Evolutionary conservation across 2,113 vertebrate genomes (phyloP), one percentile per base, ranked within the genome.

Genomic region (Leucosticte australis): DNA sequence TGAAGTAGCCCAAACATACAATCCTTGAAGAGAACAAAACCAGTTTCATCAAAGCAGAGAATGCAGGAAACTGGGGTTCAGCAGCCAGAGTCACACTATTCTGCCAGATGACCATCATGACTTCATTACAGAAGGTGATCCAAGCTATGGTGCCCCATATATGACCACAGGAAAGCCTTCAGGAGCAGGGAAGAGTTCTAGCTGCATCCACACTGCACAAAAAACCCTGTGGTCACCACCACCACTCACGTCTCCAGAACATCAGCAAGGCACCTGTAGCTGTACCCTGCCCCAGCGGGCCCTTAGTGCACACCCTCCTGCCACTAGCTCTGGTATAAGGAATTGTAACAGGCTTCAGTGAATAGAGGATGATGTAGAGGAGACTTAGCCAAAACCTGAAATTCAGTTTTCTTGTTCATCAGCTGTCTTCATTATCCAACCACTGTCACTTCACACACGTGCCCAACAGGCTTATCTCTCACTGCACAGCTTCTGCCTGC

Each of bases 31-130:
- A 74, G 27, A 89, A 87, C 10, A 84, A 44, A 74, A 67, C 10
- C 37, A 64, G 9, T 47, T 82, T 28, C 67, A 15, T 16, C 6
- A 62, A 31, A 73, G 22, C 21, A 79, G 44, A 75, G n/a, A 82
- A 79, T 0, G 7, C 64, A 80, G 39, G 33, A 50, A 69, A 47
- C 15, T 13, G 2, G 35, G 18, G 70, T 55, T 67, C 1, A 0
- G 37, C 2, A 2, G 22, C 71, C 35, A 65, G 8, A 50, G 42
- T 53, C 1, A 0, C 31, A 9, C n/a, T 59, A 1, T 15, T 84
- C 60, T 81, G 41, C 22, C 56, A 77, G 46, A n/a, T 49, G 47
- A 67, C 28, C 8, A 44, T 11, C 42, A 20, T 64, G 55, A 47
- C 42, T 39, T 91, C 2, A 2, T 37, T 26, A 69, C 14, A 7